Evolutionary conservation across 1,140 invertebrate genomes (phyloP).

Genomic region (Triops longicaudatus): DNA sequence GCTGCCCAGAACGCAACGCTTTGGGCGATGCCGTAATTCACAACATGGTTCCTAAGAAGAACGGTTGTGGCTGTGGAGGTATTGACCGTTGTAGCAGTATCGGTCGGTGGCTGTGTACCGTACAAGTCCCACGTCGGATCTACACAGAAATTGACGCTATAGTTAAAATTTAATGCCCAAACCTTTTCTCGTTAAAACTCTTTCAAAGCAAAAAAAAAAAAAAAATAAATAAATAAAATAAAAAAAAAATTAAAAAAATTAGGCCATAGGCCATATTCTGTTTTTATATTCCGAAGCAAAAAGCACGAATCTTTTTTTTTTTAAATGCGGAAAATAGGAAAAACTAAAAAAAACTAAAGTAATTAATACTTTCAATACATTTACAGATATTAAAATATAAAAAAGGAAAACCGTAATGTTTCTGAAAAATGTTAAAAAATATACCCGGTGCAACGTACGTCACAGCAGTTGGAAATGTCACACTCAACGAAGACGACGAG

Average conservation of each 20-base stretch:
- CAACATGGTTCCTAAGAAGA: not conserved
- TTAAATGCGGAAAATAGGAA: too few relatives aligned
- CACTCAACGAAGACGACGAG: not conserved
- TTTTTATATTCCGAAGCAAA: too few relatives aligned
- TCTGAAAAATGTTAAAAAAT: not conserved
- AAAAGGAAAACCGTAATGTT: not conserved
- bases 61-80: not conserved
- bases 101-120: not conserved
- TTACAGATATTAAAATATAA: not conserved
- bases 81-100: not conserved
- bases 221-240: too few relatives aligned
- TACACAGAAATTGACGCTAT: not conserved
- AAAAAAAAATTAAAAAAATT: too few relatives aligned
- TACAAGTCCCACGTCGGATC: constrained; percentile 15
- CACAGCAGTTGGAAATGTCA: not conserved
- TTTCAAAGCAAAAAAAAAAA: too few relatives aligned
- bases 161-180: not conserved
- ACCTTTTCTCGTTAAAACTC: too few relatives aligned
- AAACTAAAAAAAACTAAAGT: too few relatives aligned
- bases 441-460: not conserved
- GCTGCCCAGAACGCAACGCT: constrained; percentile 13
- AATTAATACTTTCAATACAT: too few relatives aligned
- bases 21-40: not conserved
- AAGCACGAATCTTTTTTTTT: too few relatives aligned
- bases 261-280: too few relatives aligned